Evolutionary conservation across 2,797 vertebrate genomes (phyloP).

Genomic region (Myotis myotis): DNA sequence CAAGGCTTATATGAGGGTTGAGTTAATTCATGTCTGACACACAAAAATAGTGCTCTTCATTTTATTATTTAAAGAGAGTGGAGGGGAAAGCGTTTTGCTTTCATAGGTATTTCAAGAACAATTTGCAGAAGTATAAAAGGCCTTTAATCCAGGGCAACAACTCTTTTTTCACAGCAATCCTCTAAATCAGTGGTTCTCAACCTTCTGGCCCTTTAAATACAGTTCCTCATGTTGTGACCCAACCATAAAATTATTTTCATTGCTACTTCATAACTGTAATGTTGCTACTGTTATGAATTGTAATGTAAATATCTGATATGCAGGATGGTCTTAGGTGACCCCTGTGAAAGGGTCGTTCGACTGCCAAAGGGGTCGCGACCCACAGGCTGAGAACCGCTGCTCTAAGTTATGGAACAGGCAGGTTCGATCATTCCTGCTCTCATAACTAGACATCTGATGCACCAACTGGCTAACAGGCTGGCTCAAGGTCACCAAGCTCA

Average conservation of each 20-base stretch:
- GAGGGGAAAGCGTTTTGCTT: background rate
- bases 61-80: background rate
- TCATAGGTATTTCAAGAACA: background rate
- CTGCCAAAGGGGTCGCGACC: too few relatives aligned
- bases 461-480: background rate
- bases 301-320: too few relatives aligned
- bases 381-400: background rate
- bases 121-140: background rate
- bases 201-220: too few relatives aligned
- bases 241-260: too few relatives aligned
- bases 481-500: conserved; percentile 56
- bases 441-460: conserved; percentile 40
- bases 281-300: too few relatives aligned
- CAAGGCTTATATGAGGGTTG: background rate
- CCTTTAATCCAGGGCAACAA: background rate
- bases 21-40: background rate
- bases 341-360: too few relatives aligned
- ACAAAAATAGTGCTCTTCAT: background rate
- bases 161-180: background rate
- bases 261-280: too few relatives aligned
- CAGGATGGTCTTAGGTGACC: too few relatives aligned
- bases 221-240: too few relatives aligned
- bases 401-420: background rate
- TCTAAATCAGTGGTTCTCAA: background rate
- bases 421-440: background rate